Evolutionary conservation across 2,113 vertebrate species (phyloP).

Genomic region (Cervus canadensis): DNA sequence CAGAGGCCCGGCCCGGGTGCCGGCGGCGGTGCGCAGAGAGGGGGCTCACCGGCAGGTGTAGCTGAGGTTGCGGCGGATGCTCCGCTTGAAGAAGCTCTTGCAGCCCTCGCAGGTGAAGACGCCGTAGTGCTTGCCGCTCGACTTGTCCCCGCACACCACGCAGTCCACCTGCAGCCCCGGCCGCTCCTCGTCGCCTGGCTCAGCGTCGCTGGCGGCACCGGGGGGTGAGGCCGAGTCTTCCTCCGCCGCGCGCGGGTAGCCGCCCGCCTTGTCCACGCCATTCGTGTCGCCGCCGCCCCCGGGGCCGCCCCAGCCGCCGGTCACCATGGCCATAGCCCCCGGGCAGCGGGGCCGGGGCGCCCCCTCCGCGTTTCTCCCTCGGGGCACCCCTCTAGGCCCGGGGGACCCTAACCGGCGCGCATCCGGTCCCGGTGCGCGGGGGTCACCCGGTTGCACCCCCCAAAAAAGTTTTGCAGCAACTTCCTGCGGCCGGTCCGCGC

Average conservation of each 20-base stretch:
- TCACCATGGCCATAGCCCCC: conserved; percentile 92
- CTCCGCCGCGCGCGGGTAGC: conserved; percentile 80
- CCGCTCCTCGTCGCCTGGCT: conserved; percentile 89
- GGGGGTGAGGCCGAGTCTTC: conserved; percentile 91
- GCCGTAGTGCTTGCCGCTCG: conserved; percentile 94
- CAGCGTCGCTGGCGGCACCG: conserved; percentile 91
- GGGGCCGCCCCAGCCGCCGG: conserved; percentile 93
- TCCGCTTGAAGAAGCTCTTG: conserved; percentile 97
- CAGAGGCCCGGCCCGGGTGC: conserved; percentile 3
- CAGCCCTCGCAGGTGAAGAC: conserved; percentile 96
- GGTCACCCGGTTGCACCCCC: conserved; percentile 59
- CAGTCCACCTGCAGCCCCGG: conserved; percentile 92
- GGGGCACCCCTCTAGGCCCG: conserved; percentile 29
- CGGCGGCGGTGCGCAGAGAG: not conserved
- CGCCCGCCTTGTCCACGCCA: conserved; percentile 76
- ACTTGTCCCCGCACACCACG: conserved; percentile 92
- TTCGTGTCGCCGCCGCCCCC: conserved; percentile 85
- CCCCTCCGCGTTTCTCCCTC: conserved; percentile 28
- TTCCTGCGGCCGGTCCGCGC: conserved; percentile 71
- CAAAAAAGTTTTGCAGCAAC: conserved; percentile 73
- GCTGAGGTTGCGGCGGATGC: conserved; percentile 92
- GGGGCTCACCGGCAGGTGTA: conserved; percentile 92
- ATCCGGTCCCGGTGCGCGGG: conserved; percentile 46
- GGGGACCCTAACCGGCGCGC: conserved; percentile 50
- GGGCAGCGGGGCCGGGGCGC: conserved; percentile 61